Conservation (phyloP, 2,113 vertebrate species). For the Myiozetetes cayanensis region DNA sequence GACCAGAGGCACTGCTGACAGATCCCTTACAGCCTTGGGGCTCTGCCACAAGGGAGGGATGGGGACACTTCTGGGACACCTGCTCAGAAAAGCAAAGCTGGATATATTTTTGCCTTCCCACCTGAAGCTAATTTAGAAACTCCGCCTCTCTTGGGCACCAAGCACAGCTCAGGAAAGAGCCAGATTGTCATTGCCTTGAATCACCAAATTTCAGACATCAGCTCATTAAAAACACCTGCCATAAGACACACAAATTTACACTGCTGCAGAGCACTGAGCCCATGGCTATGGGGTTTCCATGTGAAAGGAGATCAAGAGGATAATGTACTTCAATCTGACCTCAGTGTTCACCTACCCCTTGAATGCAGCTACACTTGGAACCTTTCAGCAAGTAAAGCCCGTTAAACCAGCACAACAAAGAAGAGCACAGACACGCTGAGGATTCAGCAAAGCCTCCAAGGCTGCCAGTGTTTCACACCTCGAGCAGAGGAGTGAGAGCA, state of each 20-base stretch:
- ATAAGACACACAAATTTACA: accelerated
- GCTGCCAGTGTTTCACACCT: background rate
- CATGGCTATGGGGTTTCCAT: accelerated
- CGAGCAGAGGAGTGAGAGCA: background rate
- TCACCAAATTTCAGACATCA: background rate
- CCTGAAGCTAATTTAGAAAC: background rate
- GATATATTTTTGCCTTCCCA: background rate
- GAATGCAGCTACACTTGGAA: background rate
- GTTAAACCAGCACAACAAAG: accelerated
- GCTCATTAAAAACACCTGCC: background rate
- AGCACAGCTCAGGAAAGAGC: background rate
- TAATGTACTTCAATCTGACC: background rate
- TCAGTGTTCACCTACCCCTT: background rate
- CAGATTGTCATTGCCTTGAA: background rate
- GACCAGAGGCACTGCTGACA: background rate
- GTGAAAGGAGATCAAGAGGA: background rate
- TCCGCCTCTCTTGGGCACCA: background rate
- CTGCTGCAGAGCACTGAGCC: background rate
- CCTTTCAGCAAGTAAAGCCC: background rate
- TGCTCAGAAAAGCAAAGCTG: accelerated
- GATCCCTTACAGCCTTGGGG: background rate
- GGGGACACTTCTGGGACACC: background rate
- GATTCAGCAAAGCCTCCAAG: background rate
- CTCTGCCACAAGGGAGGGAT: background rate
- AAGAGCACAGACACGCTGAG: accelerated